Base-by-base conservation (phyloP, 2,113 vertebrate species). In the Halichoerus grypus region DNA sequence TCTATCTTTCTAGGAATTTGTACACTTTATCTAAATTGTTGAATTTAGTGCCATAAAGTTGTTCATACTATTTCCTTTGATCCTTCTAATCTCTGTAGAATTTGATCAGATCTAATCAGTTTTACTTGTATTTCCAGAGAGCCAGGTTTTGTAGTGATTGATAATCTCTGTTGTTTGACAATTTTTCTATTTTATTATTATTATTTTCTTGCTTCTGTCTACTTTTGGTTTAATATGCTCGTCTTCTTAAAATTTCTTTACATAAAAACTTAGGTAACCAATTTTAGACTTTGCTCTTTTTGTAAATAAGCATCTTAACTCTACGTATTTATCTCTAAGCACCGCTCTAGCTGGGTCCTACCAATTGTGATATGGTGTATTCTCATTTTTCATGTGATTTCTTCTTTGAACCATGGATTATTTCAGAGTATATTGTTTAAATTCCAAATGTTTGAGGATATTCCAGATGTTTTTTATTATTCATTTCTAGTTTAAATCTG, bases 401-500 rank as follows among this genome's bases (percentile, higher is more conserved):
- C 12, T 88, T 88, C 24, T 92, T 88, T 80, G 19, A 74, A 0
- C 24, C 13, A 8, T 57, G 6, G 5, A 5, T 71, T 84, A 81
- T 85, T 93, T 93, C 71, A 84, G 51, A 91, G 12, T 51, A 28
- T 69, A 16, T 83, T 91, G 4, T 72, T 88, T 81, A 88, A 49
- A 89, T 94, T 95, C 22, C 19, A 85, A 51, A 55, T 80, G 61
- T 83, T 93, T 74, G 55, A 57, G 7, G 22, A 19, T 88, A 24
- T 83, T 79, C 15, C 39, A 80, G 1, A 39, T 84, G 1, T 59
- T 83, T 86, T 49, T 9, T n/a, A 9, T 88, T 74, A 84, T 69
- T 72, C 31, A 83, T 26, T 95, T 81, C 84, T 96, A 94, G 22
- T 85, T 91, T 84, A 97, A 76, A 19, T 74, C 13, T 80, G 1